phyloP scores from a whole-genome alignment of 1,140 invertebrate species.

The Lepidurus couesii region DNA sequence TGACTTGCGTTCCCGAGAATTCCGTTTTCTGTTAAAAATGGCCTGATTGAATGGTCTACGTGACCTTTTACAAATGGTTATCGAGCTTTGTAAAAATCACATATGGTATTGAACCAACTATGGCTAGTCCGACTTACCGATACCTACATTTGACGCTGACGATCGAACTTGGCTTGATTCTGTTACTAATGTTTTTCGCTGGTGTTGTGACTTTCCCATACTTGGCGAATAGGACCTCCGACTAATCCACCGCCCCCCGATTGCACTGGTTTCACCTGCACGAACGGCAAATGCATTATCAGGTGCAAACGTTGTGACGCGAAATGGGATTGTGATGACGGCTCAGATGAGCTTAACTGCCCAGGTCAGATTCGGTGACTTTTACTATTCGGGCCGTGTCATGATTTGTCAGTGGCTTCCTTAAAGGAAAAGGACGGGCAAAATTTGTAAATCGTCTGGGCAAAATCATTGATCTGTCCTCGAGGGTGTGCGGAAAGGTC shows the following conservation, averaged over 20 bases:
- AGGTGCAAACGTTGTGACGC: slow-evolving; percentile 58
- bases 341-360: slow-evolving; percentile 53
- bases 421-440: not conserved
- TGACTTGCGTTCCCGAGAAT: too few relatives aligned
- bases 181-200: not conserved
- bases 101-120: too few relatives aligned
- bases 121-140: too few relatives aligned
- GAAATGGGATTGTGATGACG: slow-evolving; percentile 57
- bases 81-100: too few relatives aligned
- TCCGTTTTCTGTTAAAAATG: too few relatives aligned
- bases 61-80: too few relatives aligned
- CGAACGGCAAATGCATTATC: slow-evolving; percentile 51
- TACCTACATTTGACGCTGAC: slow-evolving; percentile 27
- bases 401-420: not conserved
- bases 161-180: not conserved
- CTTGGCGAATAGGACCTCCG: not conserved
- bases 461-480: not conserved
- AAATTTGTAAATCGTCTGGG: not conserved
- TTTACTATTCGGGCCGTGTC: not conserved
- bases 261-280: slow-evolving; percentile 25
- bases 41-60: too few relatives aligned
- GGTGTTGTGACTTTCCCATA: not conserved
- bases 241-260: not conserved
- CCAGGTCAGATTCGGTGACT: not conserved
- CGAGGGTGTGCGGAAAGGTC: not conserved